Percentiles rank a stretch among this genome's conserved stretches.
Evolutionary conservation across 2,797 vertebrate genomes (phyloP).

Genomic region (Parauchenoglanis punctatus): DNA sequence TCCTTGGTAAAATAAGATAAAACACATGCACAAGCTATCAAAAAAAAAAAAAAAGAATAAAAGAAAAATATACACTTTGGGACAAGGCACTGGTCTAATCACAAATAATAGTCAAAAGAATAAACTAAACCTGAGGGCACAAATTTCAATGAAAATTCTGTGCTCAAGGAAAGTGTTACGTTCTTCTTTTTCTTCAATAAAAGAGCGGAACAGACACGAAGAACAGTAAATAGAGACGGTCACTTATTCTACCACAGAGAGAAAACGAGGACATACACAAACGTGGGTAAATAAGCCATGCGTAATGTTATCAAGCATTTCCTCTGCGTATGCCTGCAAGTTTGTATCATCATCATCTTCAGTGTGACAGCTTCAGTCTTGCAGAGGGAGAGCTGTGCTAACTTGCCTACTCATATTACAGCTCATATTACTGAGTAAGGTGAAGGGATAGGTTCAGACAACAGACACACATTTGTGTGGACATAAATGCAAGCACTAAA

Average conservation of each 20-base stretch:
- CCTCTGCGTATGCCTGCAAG: conserved; percentile 50
- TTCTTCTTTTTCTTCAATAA: not conserved
- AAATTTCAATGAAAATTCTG: not conserved
- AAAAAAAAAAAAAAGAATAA: not conserved
- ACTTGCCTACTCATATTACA: conserved; percentile 1
- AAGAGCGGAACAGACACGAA: not conserved
- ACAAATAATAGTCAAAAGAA: not conserved
- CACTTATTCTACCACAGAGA: not conserved
- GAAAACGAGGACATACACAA: conserved; percentile 13
- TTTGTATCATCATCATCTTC: conserved; percentile 38
- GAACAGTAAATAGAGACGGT: not conserved
- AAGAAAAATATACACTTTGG: not conserved
- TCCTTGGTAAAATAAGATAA: conserved; percentile 65
- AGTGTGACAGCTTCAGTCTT: conserved; percentile 10
- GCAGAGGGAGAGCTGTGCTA: not conserved
- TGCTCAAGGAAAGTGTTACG: not conserved
- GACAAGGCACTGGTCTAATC: not conserved
- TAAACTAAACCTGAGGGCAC: not conserved
- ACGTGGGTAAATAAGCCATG: conserved; percentile 51
- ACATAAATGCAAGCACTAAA: not conserved
- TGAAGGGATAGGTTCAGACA: not conserved
- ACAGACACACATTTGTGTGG: not conserved
- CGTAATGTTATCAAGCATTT: conserved; percentile 50
- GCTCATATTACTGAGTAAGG: conserved; percentile 13
- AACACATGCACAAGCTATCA: not conserved